These are phyloP conservation scores for Rhinella marina DNA, from an alignment of 2,797 vertebrate species.

Conservation along the genomic window DNA sequence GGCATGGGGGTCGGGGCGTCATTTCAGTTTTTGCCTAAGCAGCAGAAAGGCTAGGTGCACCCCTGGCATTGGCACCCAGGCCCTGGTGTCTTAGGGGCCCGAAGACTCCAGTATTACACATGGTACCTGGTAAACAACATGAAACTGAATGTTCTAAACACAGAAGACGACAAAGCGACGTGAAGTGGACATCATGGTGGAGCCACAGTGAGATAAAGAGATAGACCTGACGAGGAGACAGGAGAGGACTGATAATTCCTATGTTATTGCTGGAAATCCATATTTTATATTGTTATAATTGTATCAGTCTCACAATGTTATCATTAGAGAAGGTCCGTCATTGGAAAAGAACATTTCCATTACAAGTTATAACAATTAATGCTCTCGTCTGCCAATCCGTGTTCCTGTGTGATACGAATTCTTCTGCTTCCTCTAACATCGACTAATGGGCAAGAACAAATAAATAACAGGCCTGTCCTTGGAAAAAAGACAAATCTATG, in stretches of 20 bases:
- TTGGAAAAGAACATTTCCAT: slow-evolving; percentile 16
- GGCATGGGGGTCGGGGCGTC: too few relatives aligned
- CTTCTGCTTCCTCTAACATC: slow-evolving; percentile 13
- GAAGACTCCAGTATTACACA: background rate
- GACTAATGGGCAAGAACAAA: slow-evolving; percentile 28
- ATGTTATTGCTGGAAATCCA: slow-evolving; percentile 6
- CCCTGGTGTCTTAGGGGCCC: too few relatives aligned
- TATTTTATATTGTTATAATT: slow-evolving; percentile 1
- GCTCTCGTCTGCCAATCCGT: background rate
- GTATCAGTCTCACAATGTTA: slow-evolving; percentile 4
- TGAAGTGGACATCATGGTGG: background rate
- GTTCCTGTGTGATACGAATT: background rate
- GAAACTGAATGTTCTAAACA: background rate
- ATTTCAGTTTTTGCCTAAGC: too few relatives aligned
- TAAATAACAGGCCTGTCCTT: slow-evolving; percentile 32
- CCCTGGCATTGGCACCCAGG: background rate
- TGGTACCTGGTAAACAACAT: background rate
- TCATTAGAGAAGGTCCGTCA: background rate
- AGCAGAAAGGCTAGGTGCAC: too few relatives aligned
- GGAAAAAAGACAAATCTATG: slow-evolving; percentile 1
- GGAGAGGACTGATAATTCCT: background rate
- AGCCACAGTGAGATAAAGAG: background rate
- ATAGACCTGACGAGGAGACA: background rate
- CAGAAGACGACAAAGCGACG: background rate
- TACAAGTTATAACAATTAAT: slow-evolving; percentile 27